Evolutionary conservation across 1,140 invertebrate species (phyloP).

Genomic region (Aphidius gifuensis): DNA sequence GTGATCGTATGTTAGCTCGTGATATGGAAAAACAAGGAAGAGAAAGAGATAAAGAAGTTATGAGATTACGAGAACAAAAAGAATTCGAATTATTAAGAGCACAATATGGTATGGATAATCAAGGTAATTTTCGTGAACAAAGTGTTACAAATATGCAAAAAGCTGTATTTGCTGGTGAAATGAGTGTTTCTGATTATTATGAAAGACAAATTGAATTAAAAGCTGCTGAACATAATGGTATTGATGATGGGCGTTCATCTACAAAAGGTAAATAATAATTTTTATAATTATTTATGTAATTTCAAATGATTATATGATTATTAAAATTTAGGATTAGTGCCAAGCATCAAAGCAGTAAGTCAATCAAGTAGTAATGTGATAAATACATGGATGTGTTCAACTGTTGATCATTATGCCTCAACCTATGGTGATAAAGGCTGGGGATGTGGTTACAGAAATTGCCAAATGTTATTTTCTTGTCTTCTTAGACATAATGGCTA

Average conservation of each 20-base stretch:
- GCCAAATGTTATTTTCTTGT: conserved; percentile 86
- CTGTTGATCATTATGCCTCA: conserved; percentile 80
- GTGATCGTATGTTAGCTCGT: conserved; percentile 59
- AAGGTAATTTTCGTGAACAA: conserved; percentile 76
- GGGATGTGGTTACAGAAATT: conserved; percentile 89
- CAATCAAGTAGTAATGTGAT: conserved; percentile 66
- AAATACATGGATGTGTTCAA: conserved; percentile 71
- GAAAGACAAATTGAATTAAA: conserved; percentile 73
- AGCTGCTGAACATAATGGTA: conserved; percentile 71
- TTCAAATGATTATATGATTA: background rate
- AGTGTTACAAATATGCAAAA: conserved; percentile 78
- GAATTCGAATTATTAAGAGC: conserved; percentile 79
- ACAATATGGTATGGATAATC: conserved; percentile 87
- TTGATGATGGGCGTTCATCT: conserved; percentile 80
- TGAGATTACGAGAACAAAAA: conserved; percentile 69
- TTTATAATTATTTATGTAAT: background rate
- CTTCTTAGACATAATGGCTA: conserved; percentile 72
- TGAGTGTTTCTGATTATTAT: conserved; percentile 82
- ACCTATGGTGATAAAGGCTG: conserved; percentile 86
- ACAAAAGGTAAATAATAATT: conserved; percentile 59
- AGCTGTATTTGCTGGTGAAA: conserved; percentile 79
- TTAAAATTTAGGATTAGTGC: conserved; percentile 62
- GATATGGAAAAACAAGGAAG: conserved; percentile 66
- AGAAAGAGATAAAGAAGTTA: conserved; percentile 69
- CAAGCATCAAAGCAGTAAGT: conserved; percentile 68